Base-by-base conservation (phyloP, 2,797 vertebrate species). In the Agapornis canus region DNA sequence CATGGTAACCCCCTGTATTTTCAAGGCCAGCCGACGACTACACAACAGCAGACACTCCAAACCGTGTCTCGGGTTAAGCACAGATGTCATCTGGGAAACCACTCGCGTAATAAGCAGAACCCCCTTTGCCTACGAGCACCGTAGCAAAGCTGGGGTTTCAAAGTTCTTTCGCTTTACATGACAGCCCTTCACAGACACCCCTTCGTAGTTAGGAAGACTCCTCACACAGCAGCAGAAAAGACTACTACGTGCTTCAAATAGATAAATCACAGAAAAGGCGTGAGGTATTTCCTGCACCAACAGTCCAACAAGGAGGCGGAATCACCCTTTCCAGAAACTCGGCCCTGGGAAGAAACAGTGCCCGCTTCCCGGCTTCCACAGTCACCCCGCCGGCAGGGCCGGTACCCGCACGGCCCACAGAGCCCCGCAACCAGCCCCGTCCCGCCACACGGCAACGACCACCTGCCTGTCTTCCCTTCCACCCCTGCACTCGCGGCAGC, bases 1-100 rank as follows among this genome's bases (percentile, higher is more conserved):
- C 42, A 0, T 0, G n/a, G 9, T 1, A 17, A n/a, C 9, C 29
- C 11, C 5, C 57, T 2, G 57, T 20, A 8, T 15, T 2, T 3
- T 4, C 23, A 4, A 22, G 42, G 32, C 35, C 27, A 5, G 68
- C 42, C 22, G 26, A 39, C 8, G 7, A 20, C 39, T 3, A 2
- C 1, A 8, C 20, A 4, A 4, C 10, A 14, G 32, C 49, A 21
- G 37, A 37, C 9, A 1, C 10, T 11, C 19, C 68, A 3, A n/a
- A 6, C 45, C 1, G 26, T 0, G 51, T 0, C 68, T 4, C 63
- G 0, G 42, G 9, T 1, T 5, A 42, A 18, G 56, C 59, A 6
- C 11, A 1, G 4, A 21, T 2, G 68, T 14, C 84, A 49, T 65
- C 84, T 45, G 6, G 47, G 31, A 48, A 87, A 87, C 54, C 75